phyloP scores from a whole-genome alignment of 2,113 vertebrate species.

The Cygnus buccinator region DNA sequence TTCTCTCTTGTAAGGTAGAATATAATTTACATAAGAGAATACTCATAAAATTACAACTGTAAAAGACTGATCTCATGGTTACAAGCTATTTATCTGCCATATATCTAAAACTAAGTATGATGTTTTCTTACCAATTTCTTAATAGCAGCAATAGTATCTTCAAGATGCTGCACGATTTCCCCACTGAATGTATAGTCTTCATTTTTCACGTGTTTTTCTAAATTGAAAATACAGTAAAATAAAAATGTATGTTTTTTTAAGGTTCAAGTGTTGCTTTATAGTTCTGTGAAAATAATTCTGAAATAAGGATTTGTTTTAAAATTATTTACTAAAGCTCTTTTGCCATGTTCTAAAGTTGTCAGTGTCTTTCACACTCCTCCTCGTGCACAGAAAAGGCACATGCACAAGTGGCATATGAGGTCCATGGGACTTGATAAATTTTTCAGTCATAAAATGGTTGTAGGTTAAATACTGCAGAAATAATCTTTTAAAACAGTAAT shows the following conservation, averaged over 20 bases:
- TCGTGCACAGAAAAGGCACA: not conserved
- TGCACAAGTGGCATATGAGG: not conserved
- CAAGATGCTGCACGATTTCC: constrained; percentile 77
- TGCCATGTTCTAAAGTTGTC: constrained; percentile 14
- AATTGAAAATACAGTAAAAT: constrained; percentile 32
- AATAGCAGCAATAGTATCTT: constrained; percentile 73
- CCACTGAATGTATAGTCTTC: constrained; percentile 71
- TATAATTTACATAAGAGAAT: not conserved
- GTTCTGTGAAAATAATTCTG: not conserved
- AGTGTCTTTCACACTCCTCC: not conserved
- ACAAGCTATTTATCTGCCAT: not conserved
- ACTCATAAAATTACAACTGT: not conserved
- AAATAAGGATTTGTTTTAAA: not conserved
- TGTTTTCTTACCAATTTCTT: constrained; percentile 75
- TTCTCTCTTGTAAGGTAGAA: not conserved
- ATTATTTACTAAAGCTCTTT: not conserved
- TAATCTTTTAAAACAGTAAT: not conserved
- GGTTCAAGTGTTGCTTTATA: not conserved
- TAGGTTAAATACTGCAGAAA: not conserved
- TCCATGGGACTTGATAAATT: not conserved
- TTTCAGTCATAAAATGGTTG: not conserved
- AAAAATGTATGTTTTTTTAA: not conserved
- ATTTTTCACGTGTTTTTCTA: constrained; percentile 77
- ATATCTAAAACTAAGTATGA: not conserved
- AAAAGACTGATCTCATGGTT: not conserved